Evolutionary conservation across 1,140 invertebrate genomes (phyloP), one percentile per base, ranked within the genome.

Genomic region (Pseudoatta argentina): DNA sequence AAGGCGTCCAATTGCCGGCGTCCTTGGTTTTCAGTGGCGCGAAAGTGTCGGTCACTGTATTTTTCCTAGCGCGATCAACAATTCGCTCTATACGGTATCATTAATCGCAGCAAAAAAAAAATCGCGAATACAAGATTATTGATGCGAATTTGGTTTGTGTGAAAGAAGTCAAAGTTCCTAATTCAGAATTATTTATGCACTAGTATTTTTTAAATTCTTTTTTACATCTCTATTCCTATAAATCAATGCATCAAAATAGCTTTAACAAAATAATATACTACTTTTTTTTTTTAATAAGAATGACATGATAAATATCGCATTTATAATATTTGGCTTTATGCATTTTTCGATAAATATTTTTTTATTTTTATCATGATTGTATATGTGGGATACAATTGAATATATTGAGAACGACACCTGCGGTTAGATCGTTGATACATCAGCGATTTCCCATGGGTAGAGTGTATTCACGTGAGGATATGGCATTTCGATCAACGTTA

Each of bases 401-500:
- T 61, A 51, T 55, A 27, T 48, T 75, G 55, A 7, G 27, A 82
- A 51, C 55, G 55, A 63, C 18, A 69, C 64, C 4, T 71, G 51
- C 34, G 30, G 39, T 24, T 48, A n/a, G 12, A 30, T 44, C 44
- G 39, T 0, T 18, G 16, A 61, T 75, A 66, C 64, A 61, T 66
- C 44, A 72, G 59, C 78, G 66, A 86, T 86, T 92, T 89, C 71
- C 67, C 73, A 90, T 59, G 61, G 44, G 44, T 10, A 14, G 53
- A 82, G 48, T 59, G 76, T 76, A 75, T n/a, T 59, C 66, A 21
- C 30, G 85, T 71, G 63, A 63, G 72, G 87, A 87, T 87, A 34
- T 91, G 89, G 89, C 90, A 91, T 91, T 91, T 91, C 64, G 77
- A 82, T 75, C 87, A 44, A 51, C n/a, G 66, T 86, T 82, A 82